Percentiles rank a stretch among this genome's conserved stretches.
Evolutionary conservation across 2,113 vertebrate species (phyloP).

Genomic region (Sardina pilchardus): DNA sequence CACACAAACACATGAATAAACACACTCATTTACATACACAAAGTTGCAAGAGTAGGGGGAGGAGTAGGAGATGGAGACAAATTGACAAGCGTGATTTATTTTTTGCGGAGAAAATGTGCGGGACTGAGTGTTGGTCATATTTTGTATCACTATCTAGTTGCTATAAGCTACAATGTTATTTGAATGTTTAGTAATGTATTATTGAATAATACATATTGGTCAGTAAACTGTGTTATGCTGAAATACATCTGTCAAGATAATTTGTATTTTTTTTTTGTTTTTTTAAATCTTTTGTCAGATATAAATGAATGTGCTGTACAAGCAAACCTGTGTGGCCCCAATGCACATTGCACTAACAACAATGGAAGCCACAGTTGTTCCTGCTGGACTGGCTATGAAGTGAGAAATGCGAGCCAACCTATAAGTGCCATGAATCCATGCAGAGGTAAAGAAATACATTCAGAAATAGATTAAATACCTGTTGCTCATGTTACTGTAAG

Average conservation of each 20-base stretch:
- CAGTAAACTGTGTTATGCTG: no score
- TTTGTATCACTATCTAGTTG: background rate
- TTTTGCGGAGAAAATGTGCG: no score
- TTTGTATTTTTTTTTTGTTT: background rate
- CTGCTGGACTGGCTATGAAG: background rate
- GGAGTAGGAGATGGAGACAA: no score
- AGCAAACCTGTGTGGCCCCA: background rate
- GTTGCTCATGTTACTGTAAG: background rate
- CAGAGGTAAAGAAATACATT: background rate
- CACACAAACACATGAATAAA: no score
- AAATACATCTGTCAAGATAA: no score
- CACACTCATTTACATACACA: no score
- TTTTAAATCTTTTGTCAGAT: background rate
- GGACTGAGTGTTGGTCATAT: no score
- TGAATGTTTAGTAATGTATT: no score
- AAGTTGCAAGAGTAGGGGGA: no score
- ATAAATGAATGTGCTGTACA: slow-evolving; percentile 6
- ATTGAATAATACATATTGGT: no score
- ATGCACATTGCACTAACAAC: background rate
- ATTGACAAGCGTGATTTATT: no score
- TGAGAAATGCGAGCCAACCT: background rate
- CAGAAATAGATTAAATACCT: background rate
- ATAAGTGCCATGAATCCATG: slow-evolving; percentile 14
- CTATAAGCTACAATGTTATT: background rate
- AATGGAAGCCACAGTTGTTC: background rate